phyloP scores from a whole-genome alignment of 2,888 invertebrate species.

The Tenthredo livida region DNA sequence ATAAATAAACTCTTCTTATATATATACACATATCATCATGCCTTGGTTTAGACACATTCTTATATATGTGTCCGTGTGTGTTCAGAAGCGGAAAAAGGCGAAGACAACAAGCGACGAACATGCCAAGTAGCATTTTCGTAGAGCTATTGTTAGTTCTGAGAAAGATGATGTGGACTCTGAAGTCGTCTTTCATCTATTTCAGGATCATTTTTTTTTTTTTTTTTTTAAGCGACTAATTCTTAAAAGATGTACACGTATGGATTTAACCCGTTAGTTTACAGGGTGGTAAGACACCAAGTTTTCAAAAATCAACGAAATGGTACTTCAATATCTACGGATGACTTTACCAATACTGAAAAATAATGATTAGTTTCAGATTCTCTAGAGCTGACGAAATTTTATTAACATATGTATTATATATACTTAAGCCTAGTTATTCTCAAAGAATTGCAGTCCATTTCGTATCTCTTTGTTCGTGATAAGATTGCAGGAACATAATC shows the following conservation, averaged over 20 bases:
- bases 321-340: background rate
- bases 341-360: background rate
- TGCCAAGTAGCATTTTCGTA: slow-evolving; percentile 16
- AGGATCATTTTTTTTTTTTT: background rate
- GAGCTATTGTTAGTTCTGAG: slow-evolving; percentile 15
- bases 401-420: too few relatives aligned
- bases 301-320: background rate
- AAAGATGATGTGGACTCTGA: background rate
- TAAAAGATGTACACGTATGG: slow-evolving; percentile 5
- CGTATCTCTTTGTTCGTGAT: too few relatives aligned
- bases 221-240: background rate
- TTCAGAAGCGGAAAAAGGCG: background rate
- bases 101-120: background rate
- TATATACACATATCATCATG: background rate
- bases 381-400: too few relatives aligned
- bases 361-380: too few relatives aligned
- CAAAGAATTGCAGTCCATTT: too few relatives aligned
- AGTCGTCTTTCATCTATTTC: background rate
- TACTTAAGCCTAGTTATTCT: too few relatives aligned
- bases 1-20: background rate
- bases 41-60: background rate
- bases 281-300: background rate
- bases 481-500: too few relatives aligned
- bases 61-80: background rate
- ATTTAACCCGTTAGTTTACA: background rate